phyloP scores from a whole-genome alignment of 2,888 invertebrate species.

The Rhorus exstirpatorius region DNA sequence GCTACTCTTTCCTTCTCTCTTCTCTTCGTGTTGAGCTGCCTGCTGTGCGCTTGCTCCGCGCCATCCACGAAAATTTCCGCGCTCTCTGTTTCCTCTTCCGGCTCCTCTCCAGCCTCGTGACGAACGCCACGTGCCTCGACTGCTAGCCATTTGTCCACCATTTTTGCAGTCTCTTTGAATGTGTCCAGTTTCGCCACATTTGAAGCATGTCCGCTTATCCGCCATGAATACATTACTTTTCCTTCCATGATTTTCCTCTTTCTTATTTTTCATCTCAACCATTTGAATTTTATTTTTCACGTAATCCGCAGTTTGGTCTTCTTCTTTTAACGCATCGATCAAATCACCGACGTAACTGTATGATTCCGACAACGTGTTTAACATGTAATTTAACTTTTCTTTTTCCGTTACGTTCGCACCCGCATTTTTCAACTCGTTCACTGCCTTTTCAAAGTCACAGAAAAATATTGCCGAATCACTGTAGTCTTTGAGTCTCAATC shows the following conservation, averaged over 20 bases:
- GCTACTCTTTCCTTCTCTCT: background rate
- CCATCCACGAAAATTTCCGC: constrained; percentile 12
- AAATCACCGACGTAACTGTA: too few relatives aligned
- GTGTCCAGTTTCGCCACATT: constrained; percentile 21
- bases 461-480: constrained; percentile 68
- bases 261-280: constrained; percentile 55
- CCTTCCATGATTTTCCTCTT: constrained; percentile 47
- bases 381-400: constrained; percentile 76
- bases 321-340: constrained; percentile 73
- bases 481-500: constrained; percentile 70
- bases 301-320: too few relatives aligned
- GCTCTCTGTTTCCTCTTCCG: constrained; percentile 38
- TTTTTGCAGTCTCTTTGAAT: constrained; percentile 22
- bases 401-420: constrained; percentile 72
- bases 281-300: constrained; percentile 75
- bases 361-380: constrained; percentile 71
- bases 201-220: constrained; percentile 23
- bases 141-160: constrained; percentile 14
- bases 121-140: constrained; percentile 21
- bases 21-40: constrained; percentile 20
- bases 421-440: constrained; percentile 75
- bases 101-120: constrained; percentile 27
- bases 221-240: constrained; percentile 33
- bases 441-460: constrained; percentile 74
- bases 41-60: constrained; percentile 26